Base-by-base conservation (phyloP, 2,113 vertebrate species). In the Riparia riparia region DNA sequence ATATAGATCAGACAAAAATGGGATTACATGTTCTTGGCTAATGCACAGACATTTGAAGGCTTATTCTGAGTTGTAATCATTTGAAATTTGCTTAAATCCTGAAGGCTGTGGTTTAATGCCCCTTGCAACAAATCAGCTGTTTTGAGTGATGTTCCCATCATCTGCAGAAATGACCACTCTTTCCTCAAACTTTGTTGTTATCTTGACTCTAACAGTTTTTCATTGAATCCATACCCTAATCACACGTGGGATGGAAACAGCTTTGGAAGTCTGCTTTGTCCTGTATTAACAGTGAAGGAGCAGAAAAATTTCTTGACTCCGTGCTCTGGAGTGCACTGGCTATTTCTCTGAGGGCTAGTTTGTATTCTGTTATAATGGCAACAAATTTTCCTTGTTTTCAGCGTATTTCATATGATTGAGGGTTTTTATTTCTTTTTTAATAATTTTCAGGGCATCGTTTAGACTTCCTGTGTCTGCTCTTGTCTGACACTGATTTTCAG, bases 71-170 rank as follows among this genome's bases (percentile, higher is more conserved):
- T 86, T 54, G 58, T 53, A 89, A 61, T 83, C 14, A 50, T 80
- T 45, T 77, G 60, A 91, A 94, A 95, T 69, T 83, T 50, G 17
- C 64, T 95, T 86, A 89, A 69, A 81, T 73, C 32, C 63, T 53
- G 79, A 77, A 41, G 42, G 19, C 21, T 80, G 24, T 61, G 28
- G 37, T 68, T 95, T 77, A 64, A 49, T 3, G 11, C 80, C 68
- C 69, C 66, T 81, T 80, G 39, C 51, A 66, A n/a, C 1, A 1
- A 63, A 71, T 22, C 41, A 41, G 21, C 22, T 76, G 37, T 56
- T 32, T 60, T 24, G 37, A 82, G 26, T 6, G 32, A 18, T 56
- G 32, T 51, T 82, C 20, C 37, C 51, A 49, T 47, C 61, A 42
- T 25, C 32, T 54, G 89, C 61, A 79, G 85, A 79, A 87, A 39